Percentiles rank a stretch among this genome's conserved stretches.
Conservation (phyloP, 2,888 invertebrate genomes). For the Fabriciana adippe region DNA sequence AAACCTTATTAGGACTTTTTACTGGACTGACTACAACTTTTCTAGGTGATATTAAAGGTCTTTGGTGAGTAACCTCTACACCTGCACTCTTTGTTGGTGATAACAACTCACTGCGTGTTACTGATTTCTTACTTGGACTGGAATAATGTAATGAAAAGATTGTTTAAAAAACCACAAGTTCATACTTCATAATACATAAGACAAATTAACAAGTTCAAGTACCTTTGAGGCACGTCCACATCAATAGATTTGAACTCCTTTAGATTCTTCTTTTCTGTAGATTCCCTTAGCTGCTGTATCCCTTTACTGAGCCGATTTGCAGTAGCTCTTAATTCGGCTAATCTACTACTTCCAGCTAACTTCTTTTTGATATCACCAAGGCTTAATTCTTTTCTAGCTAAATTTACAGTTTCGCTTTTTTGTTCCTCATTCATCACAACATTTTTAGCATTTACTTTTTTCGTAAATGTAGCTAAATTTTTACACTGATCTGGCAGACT, state of each 20-base stretch:
- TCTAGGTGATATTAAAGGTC: slow-evolving; percentile 82
- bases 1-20: slow-evolving; percentile 84
- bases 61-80: slow-evolving; percentile 66
- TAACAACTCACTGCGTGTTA: slow-evolving; percentile 59
- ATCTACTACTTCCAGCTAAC: slow-evolving; percentile 85
- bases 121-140: slow-evolving; percentile 84
- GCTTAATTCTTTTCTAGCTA: slow-evolving; percentile 83
- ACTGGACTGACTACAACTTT: slow-evolving; percentile 84
- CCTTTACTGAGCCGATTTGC: slow-evolving; percentile 85
- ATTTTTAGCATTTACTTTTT: slow-evolving; percentile 63
- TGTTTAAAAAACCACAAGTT: neutral
- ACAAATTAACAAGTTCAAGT: slow-evolving; percentile 27
- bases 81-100: slow-evolving; percentile 83
- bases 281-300: slow-evolving; percentile 83
- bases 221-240: slow-evolving; percentile 89
- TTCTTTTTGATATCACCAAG: slow-evolving; percentile 87
- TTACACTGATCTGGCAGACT: slow-evolving; percentile 31
- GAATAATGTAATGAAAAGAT: slow-evolving; percentile 46
- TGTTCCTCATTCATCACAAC: slow-evolving; percentile 46
- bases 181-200: neutral
- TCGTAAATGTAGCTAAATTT: slow-evolving; percentile 53
- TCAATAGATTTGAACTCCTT: slow-evolving; percentile 88
- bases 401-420: slow-evolving; percentile 67
- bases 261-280: slow-evolving; percentile 77
- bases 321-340: slow-evolving; percentile 86